These are phyloP conservation scores for Pollenia griseotomentosa DNA, from an alignment of 2,888 invertebrate genomes.

Conservation along the genomic window DNA sequence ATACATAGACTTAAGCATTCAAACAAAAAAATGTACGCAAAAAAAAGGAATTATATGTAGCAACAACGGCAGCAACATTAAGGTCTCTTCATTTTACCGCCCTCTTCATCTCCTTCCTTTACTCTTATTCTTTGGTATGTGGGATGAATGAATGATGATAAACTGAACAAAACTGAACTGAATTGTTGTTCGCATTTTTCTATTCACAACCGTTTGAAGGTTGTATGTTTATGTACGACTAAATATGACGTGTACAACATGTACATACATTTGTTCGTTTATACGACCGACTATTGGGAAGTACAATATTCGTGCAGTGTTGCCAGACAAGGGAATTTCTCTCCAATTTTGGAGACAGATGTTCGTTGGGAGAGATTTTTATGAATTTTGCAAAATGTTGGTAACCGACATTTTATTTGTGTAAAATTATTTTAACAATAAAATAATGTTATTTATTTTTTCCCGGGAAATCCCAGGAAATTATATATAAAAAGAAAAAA, in stretches of 20 bases:
- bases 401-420: too few relatives aligned
- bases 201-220: slow-evolving; percentile 53
- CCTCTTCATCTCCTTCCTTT: too few relatives aligned
- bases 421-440: too few relatives aligned
- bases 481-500: too few relatives aligned
- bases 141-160: slow-evolving; percentile 69
- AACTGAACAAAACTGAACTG: slow-evolving; percentile 44
- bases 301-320: too few relatives aligned
- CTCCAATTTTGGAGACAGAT: too few relatives aligned
- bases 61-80: slow-evolving; percentile 45
- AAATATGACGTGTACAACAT: slow-evolving; percentile 17
- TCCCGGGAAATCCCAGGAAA: too few relatives aligned
- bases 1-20: slow-evolving; percentile 19
- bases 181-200: slow-evolving; percentile 22
- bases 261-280: slow-evolving; percentile 23
- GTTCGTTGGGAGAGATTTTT: too few relatives aligned
- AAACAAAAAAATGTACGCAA: slow-evolving; percentile 16
- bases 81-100: slow-evolving; percentile 19
- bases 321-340: too few relatives aligned
- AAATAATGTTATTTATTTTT: too few relatives aligned
- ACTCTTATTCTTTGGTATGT: slow-evolving; percentile 24
- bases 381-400: too few relatives aligned
- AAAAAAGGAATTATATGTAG: slow-evolving; percentile 5
- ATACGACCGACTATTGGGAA: slow-evolving; percentile 8
- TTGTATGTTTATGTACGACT: slow-evolving; percentile 22